Conservation (phyloP, 2,797 vertebrate genomes). For the Dermochelys coriacea region DNA sequence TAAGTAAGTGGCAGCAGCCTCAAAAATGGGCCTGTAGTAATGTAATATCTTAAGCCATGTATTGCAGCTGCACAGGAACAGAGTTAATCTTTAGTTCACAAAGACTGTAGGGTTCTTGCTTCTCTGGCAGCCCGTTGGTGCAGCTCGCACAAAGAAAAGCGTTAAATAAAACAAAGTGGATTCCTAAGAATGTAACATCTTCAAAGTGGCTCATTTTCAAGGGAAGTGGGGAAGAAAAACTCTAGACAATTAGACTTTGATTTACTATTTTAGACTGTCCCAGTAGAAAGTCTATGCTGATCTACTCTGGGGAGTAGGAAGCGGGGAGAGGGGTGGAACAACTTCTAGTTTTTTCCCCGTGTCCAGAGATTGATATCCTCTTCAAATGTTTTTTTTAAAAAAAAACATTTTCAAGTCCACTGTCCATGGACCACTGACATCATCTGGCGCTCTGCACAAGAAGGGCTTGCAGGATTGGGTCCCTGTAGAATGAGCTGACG, state of each 20-base stretch:
- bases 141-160: not conserved
- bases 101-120: not conserved
- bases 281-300: not conserved
- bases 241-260: not conserved
- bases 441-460: not conserved
- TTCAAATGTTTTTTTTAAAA: not conserved
- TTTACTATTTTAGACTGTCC: not conserved
- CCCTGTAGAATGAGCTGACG: not conserved
- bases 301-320: not conserved
- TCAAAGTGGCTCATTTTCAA: not conserved
- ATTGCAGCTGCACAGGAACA: not conserved
- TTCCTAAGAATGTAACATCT: not conserved
- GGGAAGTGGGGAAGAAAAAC: not conserved
- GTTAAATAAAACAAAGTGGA: not conserved
- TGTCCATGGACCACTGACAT: not conserved
- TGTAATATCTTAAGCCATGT: not conserved
- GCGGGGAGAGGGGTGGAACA: not conserved
- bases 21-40: not conserved
- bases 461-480: not conserved
- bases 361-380: not conserved
- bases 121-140: not conserved
- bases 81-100: not conserved
- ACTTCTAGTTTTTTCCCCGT: not conserved
- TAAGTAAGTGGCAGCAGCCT: slow-evolving; percentile 21
- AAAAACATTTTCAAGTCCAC: not conserved